Evolutionary conservation across 2,888 invertebrate species (phyloP), one percentile per base, ranked within the genome.

Genomic region (Mayetiola destructor): DNA sequence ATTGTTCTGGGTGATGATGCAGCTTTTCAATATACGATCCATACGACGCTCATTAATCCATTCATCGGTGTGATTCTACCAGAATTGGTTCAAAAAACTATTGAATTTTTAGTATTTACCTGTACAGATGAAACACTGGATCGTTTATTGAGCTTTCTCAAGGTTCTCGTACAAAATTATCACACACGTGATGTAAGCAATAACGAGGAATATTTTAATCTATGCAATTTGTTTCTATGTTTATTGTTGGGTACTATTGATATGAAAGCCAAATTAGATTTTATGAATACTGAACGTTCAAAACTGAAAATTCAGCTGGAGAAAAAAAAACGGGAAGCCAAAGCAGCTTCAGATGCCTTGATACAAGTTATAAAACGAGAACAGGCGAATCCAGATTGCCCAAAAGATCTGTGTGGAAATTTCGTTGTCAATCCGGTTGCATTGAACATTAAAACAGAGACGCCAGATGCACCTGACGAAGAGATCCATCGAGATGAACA

Each of bases 171-270:
- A 6, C 64, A 62, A n/a, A 73, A 72, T 62, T 61, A 65, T 0
- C 63, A 64, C 23, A 64, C 68, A 3, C 66, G 67, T 21, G 66
- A 69, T 58, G 65, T 64, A 8, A 64, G 64, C 12, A 67, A 67
- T n/a, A 64, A 68, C 1, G 64, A 64, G 36, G 68, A 71, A 56
- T 67, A 68, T 42, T 70, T 70, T 48, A 66, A 72, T 60, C 60
- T 72, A 29, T 65, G 70, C 1, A 70, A 72, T 59, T 65, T 72
- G 21, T 64, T 72, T 2, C 63, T 69, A 12, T 70, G 70, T 9
- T 67, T 72, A 55, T 59, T 72, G 2, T 60, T 72, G 58, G 71
- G 68, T 2, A 68, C 70, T 0, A 68, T 63, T 56, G 70, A 71
- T 56, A 64, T 66, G n/a, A 69, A 68, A 2, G 67, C 40, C 20